Evolutionary conservation across 2,888 invertebrate genomes (phyloP).

Genomic region (Julus scanicus): DNA sequence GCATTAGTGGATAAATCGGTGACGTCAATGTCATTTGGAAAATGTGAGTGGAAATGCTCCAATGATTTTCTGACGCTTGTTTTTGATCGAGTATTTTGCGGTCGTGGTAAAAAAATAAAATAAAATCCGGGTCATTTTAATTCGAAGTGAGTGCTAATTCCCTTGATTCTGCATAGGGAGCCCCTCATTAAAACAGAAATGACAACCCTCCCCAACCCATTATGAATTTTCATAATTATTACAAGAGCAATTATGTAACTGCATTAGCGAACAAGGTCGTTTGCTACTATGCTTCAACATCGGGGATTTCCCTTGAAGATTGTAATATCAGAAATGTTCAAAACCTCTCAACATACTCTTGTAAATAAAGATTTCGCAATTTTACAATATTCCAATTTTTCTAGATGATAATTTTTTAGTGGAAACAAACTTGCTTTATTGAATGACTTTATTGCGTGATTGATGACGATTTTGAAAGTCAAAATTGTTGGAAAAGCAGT

Average conservation of each 20-base stretch:
- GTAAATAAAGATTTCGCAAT: no score
- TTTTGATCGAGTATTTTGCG: neutral
- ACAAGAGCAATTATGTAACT: constrained; percentile 5
- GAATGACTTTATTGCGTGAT: no score
- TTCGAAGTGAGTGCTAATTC: neutral
- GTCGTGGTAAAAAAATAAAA: neutral
- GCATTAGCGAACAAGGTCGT: neutral
- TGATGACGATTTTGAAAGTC: no score
- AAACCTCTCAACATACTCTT: no score
- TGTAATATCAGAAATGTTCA: neutral
- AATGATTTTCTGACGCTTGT: neutral
- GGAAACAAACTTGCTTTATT: no score
- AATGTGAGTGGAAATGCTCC: neutral
- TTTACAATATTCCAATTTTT: no score
- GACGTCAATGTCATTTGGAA: neutral
- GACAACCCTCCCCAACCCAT: neutral
- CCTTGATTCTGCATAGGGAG: neutral
- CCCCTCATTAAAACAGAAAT: neutral
- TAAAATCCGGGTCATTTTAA: neutral
- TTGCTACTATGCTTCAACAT: neutral
- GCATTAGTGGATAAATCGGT: neutral
- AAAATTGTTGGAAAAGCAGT: no score
- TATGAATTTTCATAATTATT: neutral
- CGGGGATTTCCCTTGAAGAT: neutral
- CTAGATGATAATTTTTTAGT: no score